Evolutionary conservation across 2,797 vertebrate species (phyloP).

Genomic region (Lacerta agilis): DNA sequence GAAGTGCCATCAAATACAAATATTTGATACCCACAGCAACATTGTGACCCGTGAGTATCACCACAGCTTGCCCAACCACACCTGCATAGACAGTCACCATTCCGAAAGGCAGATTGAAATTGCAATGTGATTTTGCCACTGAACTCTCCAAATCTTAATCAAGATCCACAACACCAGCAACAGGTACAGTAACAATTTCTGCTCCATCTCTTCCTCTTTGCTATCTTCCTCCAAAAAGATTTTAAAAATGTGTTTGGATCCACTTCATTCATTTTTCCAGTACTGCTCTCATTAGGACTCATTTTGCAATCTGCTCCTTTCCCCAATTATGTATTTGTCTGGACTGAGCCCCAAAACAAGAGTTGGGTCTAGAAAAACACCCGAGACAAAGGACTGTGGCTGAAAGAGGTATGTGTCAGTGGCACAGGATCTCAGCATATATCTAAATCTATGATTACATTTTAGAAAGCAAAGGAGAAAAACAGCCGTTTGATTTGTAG

Average conservation of each 20-base stretch:
- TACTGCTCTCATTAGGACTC: not conserved
- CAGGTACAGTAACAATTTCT: not conserved
- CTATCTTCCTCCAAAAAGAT: not conserved
- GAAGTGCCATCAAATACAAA: not conserved
- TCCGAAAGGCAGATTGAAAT: not conserved
- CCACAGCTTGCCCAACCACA: not conserved
- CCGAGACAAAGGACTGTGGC: not conserved
- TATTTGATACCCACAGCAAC: not conserved
- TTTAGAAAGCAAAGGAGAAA: not conserved
- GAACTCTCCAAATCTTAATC: not conserved
- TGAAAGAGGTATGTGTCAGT: not conserved
- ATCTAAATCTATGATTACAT: not conserved
- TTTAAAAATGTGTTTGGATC: not conserved
- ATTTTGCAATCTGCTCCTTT: not conserved
- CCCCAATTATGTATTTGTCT: no score
- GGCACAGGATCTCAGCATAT: not conserved
- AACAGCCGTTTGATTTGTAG: not conserved
- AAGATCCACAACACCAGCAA: not conserved
- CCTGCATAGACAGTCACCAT: not conserved
- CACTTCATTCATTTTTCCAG: not conserved
- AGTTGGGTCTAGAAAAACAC: no score
- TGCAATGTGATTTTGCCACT: not conserved
- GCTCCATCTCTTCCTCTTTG: not conserved
- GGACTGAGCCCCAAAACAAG: no score
- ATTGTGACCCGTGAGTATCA: not conserved